These are phyloP conservation scores for Germaria angustata DNA, from an alignment of 2,888 invertebrate species.

Conservation along the genomic window DNA sequence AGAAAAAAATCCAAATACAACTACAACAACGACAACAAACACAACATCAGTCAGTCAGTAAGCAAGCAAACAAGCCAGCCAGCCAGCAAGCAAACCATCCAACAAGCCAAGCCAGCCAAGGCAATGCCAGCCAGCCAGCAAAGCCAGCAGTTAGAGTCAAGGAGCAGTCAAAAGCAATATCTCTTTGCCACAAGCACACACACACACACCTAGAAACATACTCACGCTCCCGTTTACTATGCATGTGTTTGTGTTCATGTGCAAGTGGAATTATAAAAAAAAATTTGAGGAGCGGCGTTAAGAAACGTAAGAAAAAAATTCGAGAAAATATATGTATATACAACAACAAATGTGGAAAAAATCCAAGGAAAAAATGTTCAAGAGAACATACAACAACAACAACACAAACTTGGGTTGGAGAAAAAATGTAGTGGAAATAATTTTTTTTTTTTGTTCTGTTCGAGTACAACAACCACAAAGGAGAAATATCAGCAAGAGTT, in stretches of 20 bases:
- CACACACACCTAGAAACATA: slow-evolving; percentile 31
- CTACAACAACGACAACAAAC: slow-evolving; percentile 36
- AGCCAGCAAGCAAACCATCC: slow-evolving; percentile 62
- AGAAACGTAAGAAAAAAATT: slow-evolving; percentile 61
- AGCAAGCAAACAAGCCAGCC: slow-evolving; percentile 46
- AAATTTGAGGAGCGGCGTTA: slow-evolving; percentile 66
- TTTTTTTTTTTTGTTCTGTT: slow-evolving; percentile 53
- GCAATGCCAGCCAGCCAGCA: slow-evolving; percentile 49
- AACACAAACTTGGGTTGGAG: slow-evolving; percentile 63
- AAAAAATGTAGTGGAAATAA: slow-evolving; percentile 44
- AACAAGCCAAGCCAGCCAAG: slow-evolving; percentile 63
- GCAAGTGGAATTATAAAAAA: slow-evolving; percentile 52
- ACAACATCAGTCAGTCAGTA: slow-evolving; percentile 48
- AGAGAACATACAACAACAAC: slow-evolving; percentile 69
- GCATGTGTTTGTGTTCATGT: slow-evolving; percentile 41
- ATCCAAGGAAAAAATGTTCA: slow-evolving; percentile 64
- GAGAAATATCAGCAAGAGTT: slow-evolving; percentile 46
- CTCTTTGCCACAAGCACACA: slow-evolving; percentile 48
- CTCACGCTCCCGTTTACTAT: slow-evolving; percentile 8
- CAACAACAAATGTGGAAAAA: slow-evolving; percentile 62
- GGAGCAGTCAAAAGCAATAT: slow-evolving; percentile 65
- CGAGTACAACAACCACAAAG: slow-evolving; percentile 71
- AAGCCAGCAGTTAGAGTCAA: slow-evolving; percentile 64
- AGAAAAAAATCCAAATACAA: slow-evolving; percentile 47
- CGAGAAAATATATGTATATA: slow-evolving; percentile 54